Evolutionary conservation across 2,888 invertebrate genomes (phyloP), one percentile per base, ranked within the genome.

Genomic region (Chrysolina haemoptera): DNA sequence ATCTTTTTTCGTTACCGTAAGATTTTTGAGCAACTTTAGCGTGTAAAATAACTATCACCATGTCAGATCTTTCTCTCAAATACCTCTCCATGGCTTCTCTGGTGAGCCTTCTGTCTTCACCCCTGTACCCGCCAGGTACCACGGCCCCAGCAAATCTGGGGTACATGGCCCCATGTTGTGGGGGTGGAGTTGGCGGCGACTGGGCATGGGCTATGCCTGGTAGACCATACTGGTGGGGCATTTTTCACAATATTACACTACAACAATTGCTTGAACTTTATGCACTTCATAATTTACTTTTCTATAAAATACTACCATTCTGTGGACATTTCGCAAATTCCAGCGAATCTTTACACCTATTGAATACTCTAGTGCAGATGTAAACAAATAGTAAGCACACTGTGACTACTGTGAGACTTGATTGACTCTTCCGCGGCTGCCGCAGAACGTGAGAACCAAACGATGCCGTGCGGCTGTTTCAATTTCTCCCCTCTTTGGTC

Each of bases 21-120:
- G 98, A 99, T 87, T 99, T 99, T 89, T 99, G 99, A 43, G 99
- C 99, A 65, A 99, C 99, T 91, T 99, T 99, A 64, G 99, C 99
- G 89, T 99, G 99, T 71, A 99, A 90, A 83, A 99, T 98, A 68
- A 98, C 97, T 74, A 99, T 95, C 22, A 97, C 94, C 96, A 98
- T 97, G 88, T 98, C 98, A 82, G 96, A 95, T 82, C 97, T 92
- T 86, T 98, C 98, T 71, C 96, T 92, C 83, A 99, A 91, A 88
- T 99, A 99, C 72, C 96, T 93, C 87, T 97, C 96, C 99, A 99
- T 99, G 50, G 97, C 96, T 83, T 98, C 97, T 74, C 96, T 91
- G 40, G 95, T 96, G 80, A 96, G 90, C 74, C 94, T 90, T 84
- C 96, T 94, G 86, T 96, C 96, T 86, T 95, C 95, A 65, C 93